Evolutionary conservation across 2,888 invertebrate species (phyloP).

Genomic region (Ryuthela nishihirai): DNA sequence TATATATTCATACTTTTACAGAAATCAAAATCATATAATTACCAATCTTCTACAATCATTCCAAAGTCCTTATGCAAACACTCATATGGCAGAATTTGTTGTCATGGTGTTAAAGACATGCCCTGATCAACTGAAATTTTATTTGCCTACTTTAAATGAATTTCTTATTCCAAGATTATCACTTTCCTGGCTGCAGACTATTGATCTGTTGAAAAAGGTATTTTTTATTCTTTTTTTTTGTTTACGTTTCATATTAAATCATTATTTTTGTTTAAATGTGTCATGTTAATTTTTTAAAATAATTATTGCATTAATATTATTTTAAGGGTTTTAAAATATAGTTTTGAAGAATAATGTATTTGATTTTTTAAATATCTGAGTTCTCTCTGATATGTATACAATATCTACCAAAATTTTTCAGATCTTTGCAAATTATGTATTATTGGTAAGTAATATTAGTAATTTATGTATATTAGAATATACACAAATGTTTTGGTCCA

Average conservation of each 20-base stretch:
- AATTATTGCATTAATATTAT: neutral
- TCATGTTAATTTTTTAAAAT: neutral
- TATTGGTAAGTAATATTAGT: too few relatives aligned
- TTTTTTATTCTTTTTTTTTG: neutral
- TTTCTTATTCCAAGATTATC: constrained; percentile 19
- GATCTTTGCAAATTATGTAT: too few relatives aligned
- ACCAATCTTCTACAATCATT: constrained; percentile 19
- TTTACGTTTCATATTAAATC: neutral
- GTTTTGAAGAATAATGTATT: too few relatives aligned
- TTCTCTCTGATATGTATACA: too few relatives aligned
- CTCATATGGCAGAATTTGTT: constrained; percentile 11
- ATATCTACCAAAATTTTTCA: too few relatives aligned
- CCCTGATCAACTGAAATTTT: constrained; percentile 31
- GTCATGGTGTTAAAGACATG: constrained; percentile 14
- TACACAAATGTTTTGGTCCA: too few relatives aligned
- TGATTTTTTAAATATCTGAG: too few relatives aligned
- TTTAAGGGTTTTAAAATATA: constrained; percentile 1
- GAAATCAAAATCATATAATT: constrained; percentile 18
- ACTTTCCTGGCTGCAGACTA: constrained; percentile 9
- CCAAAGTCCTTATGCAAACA: constrained; percentile 9
- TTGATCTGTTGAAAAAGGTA: constrained; percentile 20
- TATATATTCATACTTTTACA: too few relatives aligned
- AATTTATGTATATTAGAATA: too few relatives aligned
- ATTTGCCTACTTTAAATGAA: constrained; percentile 11
- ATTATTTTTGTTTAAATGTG: neutral